Percentiles rank a stretch among this genome's conserved stretches.
phyloP scores from a whole-genome alignment of 2,797 vertebrate species.

The Chrosomus eos region DNA sequence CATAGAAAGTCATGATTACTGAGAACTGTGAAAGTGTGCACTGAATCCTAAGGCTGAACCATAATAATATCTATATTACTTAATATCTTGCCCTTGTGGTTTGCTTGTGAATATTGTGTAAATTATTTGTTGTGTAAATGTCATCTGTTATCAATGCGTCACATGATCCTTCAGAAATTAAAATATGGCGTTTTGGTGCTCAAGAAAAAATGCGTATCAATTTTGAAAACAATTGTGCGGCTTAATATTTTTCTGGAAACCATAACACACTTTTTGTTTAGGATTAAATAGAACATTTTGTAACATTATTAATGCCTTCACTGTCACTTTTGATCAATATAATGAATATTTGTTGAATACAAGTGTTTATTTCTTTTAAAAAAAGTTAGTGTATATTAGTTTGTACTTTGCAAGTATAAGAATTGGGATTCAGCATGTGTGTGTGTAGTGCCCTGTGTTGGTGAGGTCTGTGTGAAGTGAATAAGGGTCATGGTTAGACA shows the following conservation, averaged over 20 bases:
- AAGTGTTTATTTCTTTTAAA: not conserved
- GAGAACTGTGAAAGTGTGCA: not conserved
- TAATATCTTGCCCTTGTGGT: not conserved
- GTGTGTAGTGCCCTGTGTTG: not conserved
- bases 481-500: constrained; percentile 28
- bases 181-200: no score
- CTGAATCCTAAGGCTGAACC: not conserved
- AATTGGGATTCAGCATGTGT: not conserved
- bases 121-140: not conserved
- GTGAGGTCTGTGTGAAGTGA: not conserved
- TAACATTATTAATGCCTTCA: not conserved
- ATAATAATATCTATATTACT: not conserved
- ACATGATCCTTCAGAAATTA: not conserved
- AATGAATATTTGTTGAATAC: not conserved
- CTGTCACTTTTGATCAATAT: not conserved
- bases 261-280: not conserved
- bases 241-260: not conserved
- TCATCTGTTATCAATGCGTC: not conserved
- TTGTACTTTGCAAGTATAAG: not conserved
- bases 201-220: not conserved
- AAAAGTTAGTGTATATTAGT: not conserved
- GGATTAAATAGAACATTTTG: not conserved
- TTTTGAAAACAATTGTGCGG: not conserved
- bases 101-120: not conserved
- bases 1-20: not conserved